phyloP scores from a whole-genome alignment of 2,797 vertebrate genomes.

The Hydrocynus forskahlii region DNA sequence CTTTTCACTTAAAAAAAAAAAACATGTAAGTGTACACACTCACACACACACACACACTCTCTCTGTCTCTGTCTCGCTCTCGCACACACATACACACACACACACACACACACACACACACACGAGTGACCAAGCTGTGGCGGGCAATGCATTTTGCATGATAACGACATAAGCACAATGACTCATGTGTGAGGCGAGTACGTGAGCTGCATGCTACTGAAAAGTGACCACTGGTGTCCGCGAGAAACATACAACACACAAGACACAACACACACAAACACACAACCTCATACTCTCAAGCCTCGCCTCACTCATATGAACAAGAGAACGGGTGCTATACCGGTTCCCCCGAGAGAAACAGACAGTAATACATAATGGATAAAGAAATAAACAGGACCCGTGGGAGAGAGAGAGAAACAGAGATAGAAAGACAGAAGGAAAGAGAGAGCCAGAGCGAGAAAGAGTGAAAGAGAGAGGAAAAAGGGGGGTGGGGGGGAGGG shows the following conservation, averaged over 20 bases:
- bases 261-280: conserved; percentile 7
- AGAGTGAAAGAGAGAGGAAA: no score
- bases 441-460: no score
- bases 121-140: conserved; percentile 40
- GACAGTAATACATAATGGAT: conserved; percentile 63
- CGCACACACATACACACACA: not conserved
- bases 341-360: conserved; percentile 48
- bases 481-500: no score
- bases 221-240: conserved; percentile 27
- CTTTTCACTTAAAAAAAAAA: no score
- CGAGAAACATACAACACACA: not conserved
- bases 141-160: conserved; percentile 69
- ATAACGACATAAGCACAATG: conserved; percentile 69
- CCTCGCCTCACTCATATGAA: conserved; percentile 32
- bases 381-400: conserved; percentile 61
- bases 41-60: no score
- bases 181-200: conserved; percentile 66
- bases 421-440: conserved; percentile 51
- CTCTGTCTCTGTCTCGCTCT: no score
- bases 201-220: conserved; percentile 65
- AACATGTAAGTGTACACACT: no score
- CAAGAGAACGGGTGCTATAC: conserved; percentile 55
- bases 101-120: conserved; percentile 34
- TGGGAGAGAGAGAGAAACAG: conserved; percentile 53
- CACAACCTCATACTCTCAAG: conserved; percentile 40